Percentiles rank a stretch among this genome's conserved stretches.
Conservation (phyloP, 2,797 vertebrate genomes). For the Sebastes taczanowskii region DNA sequence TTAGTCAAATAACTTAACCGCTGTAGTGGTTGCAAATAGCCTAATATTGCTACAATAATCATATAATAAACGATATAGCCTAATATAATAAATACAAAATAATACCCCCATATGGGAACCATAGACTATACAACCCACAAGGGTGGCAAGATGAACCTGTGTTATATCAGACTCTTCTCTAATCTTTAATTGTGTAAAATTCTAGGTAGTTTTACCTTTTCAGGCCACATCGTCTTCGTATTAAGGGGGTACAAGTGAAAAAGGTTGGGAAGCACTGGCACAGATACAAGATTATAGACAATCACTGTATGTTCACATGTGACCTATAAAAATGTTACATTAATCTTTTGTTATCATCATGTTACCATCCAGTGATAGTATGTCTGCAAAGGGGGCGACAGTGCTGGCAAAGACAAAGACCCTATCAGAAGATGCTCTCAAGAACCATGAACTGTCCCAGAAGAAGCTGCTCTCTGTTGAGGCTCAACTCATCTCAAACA, state of each 20-base stretch:
- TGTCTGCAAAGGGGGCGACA: constrained; percentile 34
- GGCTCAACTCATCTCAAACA: constrained; percentile 76
- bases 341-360: not conserved
- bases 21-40: not conserved
- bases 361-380: constrained; percentile 15
- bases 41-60: not conserved
- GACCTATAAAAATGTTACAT: not conserved
- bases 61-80: not conserved
- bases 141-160: not conserved
- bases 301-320: not conserved
- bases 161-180: not conserved
- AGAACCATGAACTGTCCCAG: constrained; percentile 41
- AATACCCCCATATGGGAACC: not conserved
- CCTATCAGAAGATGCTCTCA: constrained; percentile 36
- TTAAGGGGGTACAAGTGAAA: not conserved
- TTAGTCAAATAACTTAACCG: not conserved
- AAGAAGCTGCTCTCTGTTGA: constrained; percentile 76
- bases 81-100: not conserved
- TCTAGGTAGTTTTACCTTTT: not conserved
- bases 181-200: not conserved
- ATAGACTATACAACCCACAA: not conserved
- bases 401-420: not conserved
- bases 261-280: not conserved
- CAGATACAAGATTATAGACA: not conserved
- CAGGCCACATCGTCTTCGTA: not conserved